Conservation (phyloP, 2,113 vertebrate species). For the Calcarius ornatus region DNA sequence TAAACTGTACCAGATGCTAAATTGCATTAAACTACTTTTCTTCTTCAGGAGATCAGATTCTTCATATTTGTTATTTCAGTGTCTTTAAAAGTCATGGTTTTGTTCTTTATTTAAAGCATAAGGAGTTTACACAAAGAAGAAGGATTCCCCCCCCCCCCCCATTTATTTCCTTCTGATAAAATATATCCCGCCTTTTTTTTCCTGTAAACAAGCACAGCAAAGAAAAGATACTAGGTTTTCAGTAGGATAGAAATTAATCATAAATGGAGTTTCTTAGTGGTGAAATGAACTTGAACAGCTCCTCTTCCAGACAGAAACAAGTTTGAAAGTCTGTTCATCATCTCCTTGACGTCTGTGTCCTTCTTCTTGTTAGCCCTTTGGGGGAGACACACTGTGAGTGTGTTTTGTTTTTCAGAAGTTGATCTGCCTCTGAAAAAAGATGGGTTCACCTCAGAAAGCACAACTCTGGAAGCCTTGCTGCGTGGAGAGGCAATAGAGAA, state of each 20-base stretch:
- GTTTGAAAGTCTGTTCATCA: not conserved
- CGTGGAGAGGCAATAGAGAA: slow-evolving; percentile 90
- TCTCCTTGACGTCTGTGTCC: not conserved
- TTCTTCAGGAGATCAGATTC: not conserved
- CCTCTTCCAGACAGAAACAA: not conserved
- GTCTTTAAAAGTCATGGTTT: not conserved
- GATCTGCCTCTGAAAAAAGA: slow-evolving; percentile 84
- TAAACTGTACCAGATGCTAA: not conserved
- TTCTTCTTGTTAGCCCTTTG: not conserved
- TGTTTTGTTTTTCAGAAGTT: slow-evolving; percentile 74
- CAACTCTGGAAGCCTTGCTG: slow-evolving; percentile 91
- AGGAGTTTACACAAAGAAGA: not conserved
- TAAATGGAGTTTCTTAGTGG: not conserved
- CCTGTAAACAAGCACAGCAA: not conserved
- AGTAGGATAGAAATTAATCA: not conserved
- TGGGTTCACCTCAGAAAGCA: slow-evolving; percentile 85
- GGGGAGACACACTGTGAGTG: not conserved
- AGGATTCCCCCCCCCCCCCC: not conserved
- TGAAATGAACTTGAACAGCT: not conserved
- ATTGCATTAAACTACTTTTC: not conserved
- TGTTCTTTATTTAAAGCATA: not conserved
- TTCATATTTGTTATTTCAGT: not conserved
- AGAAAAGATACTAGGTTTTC: not conserved
- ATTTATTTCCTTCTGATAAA: not conserved
- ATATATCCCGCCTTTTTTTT: not conserved